A percentile compares a stretch with the other conserved stretches of the same genome.
Conservation (phyloP, 2,888 invertebrate species). For the Pachymerium ferrugineum region DNA sequence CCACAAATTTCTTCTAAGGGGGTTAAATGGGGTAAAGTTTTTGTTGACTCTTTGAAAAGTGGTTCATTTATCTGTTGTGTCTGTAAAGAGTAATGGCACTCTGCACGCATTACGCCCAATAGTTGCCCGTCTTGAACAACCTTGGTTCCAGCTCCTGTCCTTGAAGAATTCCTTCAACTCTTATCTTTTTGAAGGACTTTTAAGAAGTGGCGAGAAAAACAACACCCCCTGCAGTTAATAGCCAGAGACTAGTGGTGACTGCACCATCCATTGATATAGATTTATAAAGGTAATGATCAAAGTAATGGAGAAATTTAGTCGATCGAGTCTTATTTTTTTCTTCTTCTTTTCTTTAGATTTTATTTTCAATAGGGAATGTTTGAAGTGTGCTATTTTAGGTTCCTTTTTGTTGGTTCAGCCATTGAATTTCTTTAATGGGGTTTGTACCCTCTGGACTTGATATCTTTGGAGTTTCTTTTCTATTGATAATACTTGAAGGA, state of each 20-base stretch:
- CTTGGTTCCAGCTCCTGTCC: not conserved
- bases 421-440: constrained; percentile 1
- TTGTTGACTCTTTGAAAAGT: not conserved
- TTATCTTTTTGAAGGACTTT: not conserved
- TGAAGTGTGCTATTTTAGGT: not conserved
- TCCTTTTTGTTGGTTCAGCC: not conserved
- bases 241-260: not conserved
- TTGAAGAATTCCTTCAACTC: not conserved
- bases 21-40: constrained; percentile 8
- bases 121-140: not conserved
- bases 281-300: not conserved
- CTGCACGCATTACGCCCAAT: not conserved
- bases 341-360: no score
- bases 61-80: constrained; percentile 7
- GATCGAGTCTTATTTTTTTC: not conserved
- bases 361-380: not conserved
- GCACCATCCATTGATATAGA: not conserved
- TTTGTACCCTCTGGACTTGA: constrained; percentile 8
- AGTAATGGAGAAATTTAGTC: not conserved
- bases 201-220: not conserved
- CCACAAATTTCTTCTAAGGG: not conserved
- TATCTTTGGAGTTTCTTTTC: not conserved
- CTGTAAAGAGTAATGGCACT: not conserved
- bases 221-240: constrained; percentile 3
- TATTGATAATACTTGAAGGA: not conserved